A percentile compares a stretch with the other conserved stretches of the same genome.
Evolutionary conservation across 2,888 invertebrate genomes (phyloP).

Genomic region (Teleogryllus oceanicus): DNA sequence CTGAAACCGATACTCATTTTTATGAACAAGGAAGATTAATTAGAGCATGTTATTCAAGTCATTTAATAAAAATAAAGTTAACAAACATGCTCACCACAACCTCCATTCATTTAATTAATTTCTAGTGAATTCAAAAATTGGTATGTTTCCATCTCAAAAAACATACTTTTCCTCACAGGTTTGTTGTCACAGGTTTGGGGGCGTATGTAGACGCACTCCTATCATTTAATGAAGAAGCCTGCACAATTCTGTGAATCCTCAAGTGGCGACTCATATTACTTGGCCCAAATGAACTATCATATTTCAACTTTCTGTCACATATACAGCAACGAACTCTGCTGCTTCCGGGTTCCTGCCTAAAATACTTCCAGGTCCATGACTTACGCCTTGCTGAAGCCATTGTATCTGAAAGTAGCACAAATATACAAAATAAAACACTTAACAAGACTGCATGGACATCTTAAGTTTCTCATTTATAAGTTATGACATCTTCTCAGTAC

Average conservation of each 20-base stretch:
- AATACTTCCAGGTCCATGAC: conserved; percentile 18
- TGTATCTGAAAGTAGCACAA: not conserved
- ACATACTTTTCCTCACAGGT: too few species aligned
- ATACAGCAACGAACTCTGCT: conserved; percentile 11
- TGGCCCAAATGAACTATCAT: not conserved
- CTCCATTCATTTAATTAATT: too few species aligned
- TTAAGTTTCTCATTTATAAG: too few species aligned
- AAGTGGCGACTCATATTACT: conserved; percentile 6
- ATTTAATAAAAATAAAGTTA: too few species aligned
- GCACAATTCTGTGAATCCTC: conserved; percentile 6
- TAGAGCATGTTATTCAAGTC: too few species aligned
- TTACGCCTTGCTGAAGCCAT: not conserved
- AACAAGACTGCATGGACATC: too few species aligned
- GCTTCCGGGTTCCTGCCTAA: conserved; percentile 4
- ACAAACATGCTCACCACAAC: too few species aligned
- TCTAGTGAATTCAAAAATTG: too few species aligned
- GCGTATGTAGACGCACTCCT: too few species aligned
- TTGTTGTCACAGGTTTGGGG: too few species aligned
- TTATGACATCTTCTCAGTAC: too few species aligned
- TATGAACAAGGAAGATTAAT: conserved; percentile 7
- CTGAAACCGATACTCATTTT: not conserved
- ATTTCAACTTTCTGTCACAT: not conserved
- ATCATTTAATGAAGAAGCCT: not conserved
- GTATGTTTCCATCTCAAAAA: too few species aligned
- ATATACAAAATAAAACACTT: not conserved